Evolutionary conservation across 2,797 vertebrate genomes (phyloP), one percentile per base, ranked within the genome.

Genomic region (Muraenolepis orangiensis): DNA sequence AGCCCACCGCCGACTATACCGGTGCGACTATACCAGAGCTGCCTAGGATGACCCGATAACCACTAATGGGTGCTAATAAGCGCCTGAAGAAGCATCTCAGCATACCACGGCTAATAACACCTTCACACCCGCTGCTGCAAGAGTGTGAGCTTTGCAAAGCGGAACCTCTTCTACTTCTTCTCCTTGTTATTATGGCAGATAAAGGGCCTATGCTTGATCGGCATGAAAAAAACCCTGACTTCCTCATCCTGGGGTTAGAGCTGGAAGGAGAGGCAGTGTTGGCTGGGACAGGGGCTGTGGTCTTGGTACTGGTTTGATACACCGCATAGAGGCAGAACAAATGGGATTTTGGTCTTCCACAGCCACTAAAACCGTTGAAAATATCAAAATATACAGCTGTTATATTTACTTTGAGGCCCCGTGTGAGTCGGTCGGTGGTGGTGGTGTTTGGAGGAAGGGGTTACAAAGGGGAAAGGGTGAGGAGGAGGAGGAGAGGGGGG

Each of bases 341-440:
- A 92, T 89, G 84, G 81, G 88, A 91, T 87, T 88, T 86, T 80
- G 84, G 84, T 87, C 86, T 87, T 90, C 86, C 84, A 86, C 82
- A 74, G 86, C 83, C 87, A 87, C 85, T 85, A 88, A 91, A 88
- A 77, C 81, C 80, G 86, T 81, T 87, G 81, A 91, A 93, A 92
- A 91, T 87, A 90, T 87, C 81, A 91, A 93, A 92, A 91, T 87
- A 90, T 87, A 91, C 87, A 88, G 84, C 76, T 42, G 77, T 80
- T 83, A 18, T 89, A 82, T 91, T 93, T 92, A 84, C 88, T 91
- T 87, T 89, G 85, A 84, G 80, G 75, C 83, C 83, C 75, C 78
- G 78, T 81, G 84, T 75, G 78, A 66, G 78, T 72, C 76, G 64
- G n/a, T n/a, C n/a, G n/a, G n/a, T n/a, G n/a, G 79, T 75, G 64